Base-by-base conservation (phyloP, 2,113 vertebrate genomes). In the Ibidorhyncha struthersii region DNA sequence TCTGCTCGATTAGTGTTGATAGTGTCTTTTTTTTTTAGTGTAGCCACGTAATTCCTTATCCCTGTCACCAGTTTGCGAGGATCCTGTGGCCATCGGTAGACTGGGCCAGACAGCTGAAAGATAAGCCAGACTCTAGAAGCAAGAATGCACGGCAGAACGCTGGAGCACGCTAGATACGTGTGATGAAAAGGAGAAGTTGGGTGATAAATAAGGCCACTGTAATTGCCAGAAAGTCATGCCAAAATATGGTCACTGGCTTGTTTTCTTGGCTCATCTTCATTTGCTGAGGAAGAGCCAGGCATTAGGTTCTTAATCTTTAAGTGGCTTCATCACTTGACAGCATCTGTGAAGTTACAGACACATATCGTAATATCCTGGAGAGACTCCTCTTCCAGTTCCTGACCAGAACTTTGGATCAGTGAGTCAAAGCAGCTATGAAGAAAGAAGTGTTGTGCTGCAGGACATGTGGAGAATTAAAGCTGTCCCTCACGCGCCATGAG, bases 51-150 rank as follows among this genome's bases (percentile, higher is more conserved):
- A 20, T 53, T 49, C 55, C 29, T 52, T 40, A 2, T 27, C 14
- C 73, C 53, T 65, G 43, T 53, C 53, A 53, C 32, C 38, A 6
- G 29, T 53, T 14, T 73, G 76, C 59, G 40, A 41, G 74, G 29
- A 55, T 38, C 49, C 59, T 36, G 67, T 36, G 58, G n/a, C 56
- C 26, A 3, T 7, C 29, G 61, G 63, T 12, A 49, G 62, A 27
- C 70, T 94, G 96, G 96, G 94, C 90, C 82, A 98, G 95, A 94
- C 74, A 86, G 62, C 76, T 50, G 63, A 22, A 83, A 96, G 89
- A 87, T 90, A 94, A 95, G 74, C 74, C 90, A 90, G 89, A 7
- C 45, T 90, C 56, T 70, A 63, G 89, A 53, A 90, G 91, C 70
- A 82, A 67, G 92, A 95, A 86, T 22, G 25, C 79, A 61, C 74